A percentile compares a stretch with the other conserved stretches of the same genome.
Evolutionary conservation across 2,888 invertebrate genomes (phyloP).

Genomic region (Perithous albicinctus): DNA sequence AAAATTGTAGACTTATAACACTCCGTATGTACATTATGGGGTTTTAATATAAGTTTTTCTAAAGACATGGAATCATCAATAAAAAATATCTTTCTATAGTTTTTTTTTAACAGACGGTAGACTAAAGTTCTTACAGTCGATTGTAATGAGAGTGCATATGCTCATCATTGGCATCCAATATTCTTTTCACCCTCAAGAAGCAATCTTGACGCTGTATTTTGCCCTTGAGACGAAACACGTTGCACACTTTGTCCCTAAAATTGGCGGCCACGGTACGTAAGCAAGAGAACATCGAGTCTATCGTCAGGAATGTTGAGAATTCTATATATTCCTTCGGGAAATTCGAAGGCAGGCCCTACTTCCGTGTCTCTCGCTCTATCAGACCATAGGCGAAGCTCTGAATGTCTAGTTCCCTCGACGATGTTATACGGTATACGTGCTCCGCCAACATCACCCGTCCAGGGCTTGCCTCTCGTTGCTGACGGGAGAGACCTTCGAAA

Average conservation of each 20-base stretch:
- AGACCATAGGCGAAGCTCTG: constrained; percentile 54
- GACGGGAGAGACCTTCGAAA: background rate
- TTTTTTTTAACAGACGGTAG: no score
- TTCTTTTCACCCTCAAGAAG: background rate
- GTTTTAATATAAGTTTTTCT: no score
- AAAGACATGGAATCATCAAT: no score
- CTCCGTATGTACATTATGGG: no score
- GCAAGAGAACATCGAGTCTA: constrained; percentile 6
- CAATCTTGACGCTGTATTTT: constrained; percentile 11
- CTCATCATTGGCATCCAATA: background rate
- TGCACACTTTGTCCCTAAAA: constrained; percentile 32
- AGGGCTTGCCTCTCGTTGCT: constrained; percentile 1
- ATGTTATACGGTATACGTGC: constrained; percentile 60
- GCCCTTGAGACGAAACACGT: constrained; percentile 20
- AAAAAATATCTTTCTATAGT: no score
- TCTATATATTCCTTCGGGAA: constrained; percentile 75
- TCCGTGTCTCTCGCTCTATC: constrained; percentile 23
- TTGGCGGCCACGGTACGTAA: constrained; percentile 25
- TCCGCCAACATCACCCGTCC: background rate
- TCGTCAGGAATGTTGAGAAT: constrained; percentile 65
- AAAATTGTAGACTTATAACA: no score
- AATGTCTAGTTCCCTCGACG: constrained; percentile 69
- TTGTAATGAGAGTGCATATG: background rate
- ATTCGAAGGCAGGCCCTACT: constrained; percentile 63
- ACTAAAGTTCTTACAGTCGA: background rate